Evolutionary conservation across 2,888 invertebrate genomes (phyloP).

Genomic region (Leucophora obtusa): DNA sequence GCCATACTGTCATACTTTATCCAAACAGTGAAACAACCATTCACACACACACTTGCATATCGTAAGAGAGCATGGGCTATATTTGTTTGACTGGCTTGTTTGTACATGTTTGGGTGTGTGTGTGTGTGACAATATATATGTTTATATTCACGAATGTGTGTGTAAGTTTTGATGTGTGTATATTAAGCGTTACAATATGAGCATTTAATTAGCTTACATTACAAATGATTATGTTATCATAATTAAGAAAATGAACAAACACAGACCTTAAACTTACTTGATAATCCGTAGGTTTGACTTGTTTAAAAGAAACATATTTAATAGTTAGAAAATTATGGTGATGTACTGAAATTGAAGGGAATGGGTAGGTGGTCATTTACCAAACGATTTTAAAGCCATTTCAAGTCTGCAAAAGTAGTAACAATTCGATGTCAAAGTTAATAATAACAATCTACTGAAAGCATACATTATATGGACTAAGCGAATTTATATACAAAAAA

Average conservation of each 20-base stretch:
- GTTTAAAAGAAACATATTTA: slow-evolving; percentile 24
- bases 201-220: slow-evolving; percentile 63
- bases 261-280: slow-evolving; percentile 52
- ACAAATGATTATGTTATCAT: slow-evolving; percentile 63
- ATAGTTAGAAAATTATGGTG: neutral
- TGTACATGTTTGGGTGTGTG: slow-evolving; percentile 11
- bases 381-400: too few species aligned
- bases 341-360: too few species aligned
- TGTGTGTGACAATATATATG: neutral
- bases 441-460: too few species aligned
- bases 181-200: slow-evolving; percentile 56
- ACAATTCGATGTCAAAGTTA: too few species aligned
- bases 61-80: neutral
- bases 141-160: neutral
- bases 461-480: too few species aligned
- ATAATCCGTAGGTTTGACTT: slow-evolving; percentile 59
- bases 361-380: too few species aligned
- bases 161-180: slow-evolving; percentile 29
- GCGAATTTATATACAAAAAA: too few species aligned
- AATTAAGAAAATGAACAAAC: slow-evolving; percentile 63
- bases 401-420: too few species aligned
- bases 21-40: neutral
- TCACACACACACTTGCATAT: neutral
- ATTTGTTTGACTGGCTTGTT: slow-evolving; percentile 24
- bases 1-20: slow-evolving; percentile 39